These are phyloP conservation scores for Pseudomugil tenellus DNA, from an alignment of 2,797 vertebrate genomes.

Conservation along the genomic window DNA sequence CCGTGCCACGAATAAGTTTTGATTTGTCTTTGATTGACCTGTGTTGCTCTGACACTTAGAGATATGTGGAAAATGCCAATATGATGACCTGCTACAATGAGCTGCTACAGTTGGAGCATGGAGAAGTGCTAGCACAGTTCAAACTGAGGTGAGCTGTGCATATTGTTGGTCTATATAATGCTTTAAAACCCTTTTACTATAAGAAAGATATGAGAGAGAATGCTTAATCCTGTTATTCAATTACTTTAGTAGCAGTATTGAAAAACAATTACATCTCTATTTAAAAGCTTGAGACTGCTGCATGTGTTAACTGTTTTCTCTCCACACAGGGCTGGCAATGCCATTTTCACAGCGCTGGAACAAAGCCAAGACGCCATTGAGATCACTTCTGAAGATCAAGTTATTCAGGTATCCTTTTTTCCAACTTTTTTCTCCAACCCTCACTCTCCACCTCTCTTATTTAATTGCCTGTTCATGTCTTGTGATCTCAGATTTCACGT, in stretches of 20 bases:
- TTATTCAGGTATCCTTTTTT: slow-evolving; percentile 89
- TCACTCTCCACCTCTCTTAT: neutral
- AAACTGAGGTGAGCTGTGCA: slow-evolving; percentile 90
- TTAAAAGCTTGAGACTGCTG: neutral
- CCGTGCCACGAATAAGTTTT: slow-evolving; percentile 12
- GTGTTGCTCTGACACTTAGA: slow-evolving; percentile 79
- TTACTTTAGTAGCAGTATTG: neutral
- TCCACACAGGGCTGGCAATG: slow-evolving; percentile 89
- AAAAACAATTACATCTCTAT: neutral
- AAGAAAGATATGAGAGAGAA: neutral
- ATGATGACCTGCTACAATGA: slow-evolving; percentile 98
- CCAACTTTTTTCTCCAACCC: neutral
- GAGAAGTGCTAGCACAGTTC: slow-evolving; percentile 94
- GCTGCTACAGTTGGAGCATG: slow-evolving; percentile 93
- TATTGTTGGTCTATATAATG: neutral
- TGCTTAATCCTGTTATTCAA: slow-evolving; percentile 8
- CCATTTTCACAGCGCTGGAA: slow-evolving; percentile 95
- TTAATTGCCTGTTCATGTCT: slow-evolving; percentile 48
- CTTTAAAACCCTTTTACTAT: neutral
- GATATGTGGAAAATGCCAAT: slow-evolving; percentile 94
- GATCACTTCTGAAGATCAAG: slow-evolving; percentile 96
- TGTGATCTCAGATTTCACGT: slow-evolving; percentile 53
- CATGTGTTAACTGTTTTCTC: slow-evolving; percentile 39
- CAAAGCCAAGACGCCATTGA: slow-evolving; percentile 98
- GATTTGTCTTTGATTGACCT: slow-evolving; percentile 32